These are phyloP conservation scores for Raja brachyura DNA, from an alignment of 2,113 vertebrate species.

Conservation along the genomic window DNA sequence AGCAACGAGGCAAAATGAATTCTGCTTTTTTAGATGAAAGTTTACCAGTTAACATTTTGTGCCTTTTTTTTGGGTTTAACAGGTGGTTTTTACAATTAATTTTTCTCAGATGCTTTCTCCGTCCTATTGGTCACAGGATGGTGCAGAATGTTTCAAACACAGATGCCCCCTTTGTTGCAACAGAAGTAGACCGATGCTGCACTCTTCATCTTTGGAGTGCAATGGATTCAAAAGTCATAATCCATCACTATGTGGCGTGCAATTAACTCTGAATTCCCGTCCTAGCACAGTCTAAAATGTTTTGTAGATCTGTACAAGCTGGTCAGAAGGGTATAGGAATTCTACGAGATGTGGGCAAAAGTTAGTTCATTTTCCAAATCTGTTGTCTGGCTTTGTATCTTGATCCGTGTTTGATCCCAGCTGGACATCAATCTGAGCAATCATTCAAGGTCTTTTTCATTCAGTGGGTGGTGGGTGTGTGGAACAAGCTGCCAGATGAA, in stretches of 20 bases:
- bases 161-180: not conserved
- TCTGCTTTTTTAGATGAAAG: too few species aligned
- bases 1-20: too few species aligned
- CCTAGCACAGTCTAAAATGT: not conserved
- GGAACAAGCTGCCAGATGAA: too few species aligned
- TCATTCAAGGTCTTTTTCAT: not conserved
- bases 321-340: not conserved
- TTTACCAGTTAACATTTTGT: not conserved
- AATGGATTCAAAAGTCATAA: not conserved
- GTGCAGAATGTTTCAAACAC: not conserved
- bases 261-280: not conserved
- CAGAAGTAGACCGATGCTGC: not conserved
- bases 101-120: too few species aligned
- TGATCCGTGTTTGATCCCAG: not conserved
- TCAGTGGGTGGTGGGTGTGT: too few species aligned
- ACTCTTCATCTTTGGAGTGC: not conserved
- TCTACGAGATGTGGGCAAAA: not conserved
- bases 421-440: not conserved
- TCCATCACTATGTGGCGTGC: not conserved
- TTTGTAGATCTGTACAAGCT: not conserved
- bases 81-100: not conserved
- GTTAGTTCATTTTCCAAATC: not conserved
- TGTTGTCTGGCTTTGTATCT: not conserved
- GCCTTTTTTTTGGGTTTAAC: not conserved
- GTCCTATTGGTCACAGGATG: not conserved